Conservation (phyloP, 2,797 vertebrate genomes). For the Alosa sapidissima region DNA sequence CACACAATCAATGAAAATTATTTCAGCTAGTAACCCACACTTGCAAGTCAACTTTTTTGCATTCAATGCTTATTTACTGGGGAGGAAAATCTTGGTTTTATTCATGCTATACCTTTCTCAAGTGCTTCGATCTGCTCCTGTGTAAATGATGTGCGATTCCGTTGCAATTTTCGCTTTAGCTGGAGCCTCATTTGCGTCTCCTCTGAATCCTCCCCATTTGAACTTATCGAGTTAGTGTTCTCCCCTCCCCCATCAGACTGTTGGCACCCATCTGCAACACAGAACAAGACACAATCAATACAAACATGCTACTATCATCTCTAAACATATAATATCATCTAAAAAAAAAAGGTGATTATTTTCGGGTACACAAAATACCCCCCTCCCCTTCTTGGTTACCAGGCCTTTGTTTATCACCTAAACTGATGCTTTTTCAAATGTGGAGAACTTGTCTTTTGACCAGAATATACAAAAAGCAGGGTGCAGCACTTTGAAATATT, state of each 20-base stretch:
- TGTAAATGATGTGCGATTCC: slow-evolving; percentile 97
- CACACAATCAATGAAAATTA: neutral
- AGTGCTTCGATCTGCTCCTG: slow-evolving; percentile 99
- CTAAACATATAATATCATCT: neutral
- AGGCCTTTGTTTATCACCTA: neutral
- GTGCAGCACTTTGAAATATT: slow-evolving; percentile 55
- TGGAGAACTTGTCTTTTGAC: neutral
- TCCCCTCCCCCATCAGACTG: slow-evolving; percentile 88
- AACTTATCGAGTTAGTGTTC: slow-evolving; percentile 89
- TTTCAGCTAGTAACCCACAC: neutral
- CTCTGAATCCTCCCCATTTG: slow-evolving; percentile 92
- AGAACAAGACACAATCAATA: slow-evolving; percentile 7
- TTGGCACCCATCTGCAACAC: slow-evolving; percentile 83
- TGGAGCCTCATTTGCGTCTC: slow-evolving; percentile 98
- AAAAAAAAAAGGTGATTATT: neutral
- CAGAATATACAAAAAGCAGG: slow-evolving; percentile 17
- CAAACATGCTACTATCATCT: neutral
- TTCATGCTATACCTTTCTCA: slow-evolving; percentile 86
- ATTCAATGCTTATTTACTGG: neutral
- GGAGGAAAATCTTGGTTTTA: neutral
- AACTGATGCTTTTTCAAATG: slow-evolving; percentile 45
- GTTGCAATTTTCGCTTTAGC: slow-evolving; percentile 95
- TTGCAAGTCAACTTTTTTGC: neutral
- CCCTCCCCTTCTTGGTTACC: neutral
- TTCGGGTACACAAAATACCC: neutral